Evolutionary conservation across 2,888 invertebrate species (phyloP), one percentile per base, ranked within the genome.

Genomic region (Pilophorus perplexus): DNA sequence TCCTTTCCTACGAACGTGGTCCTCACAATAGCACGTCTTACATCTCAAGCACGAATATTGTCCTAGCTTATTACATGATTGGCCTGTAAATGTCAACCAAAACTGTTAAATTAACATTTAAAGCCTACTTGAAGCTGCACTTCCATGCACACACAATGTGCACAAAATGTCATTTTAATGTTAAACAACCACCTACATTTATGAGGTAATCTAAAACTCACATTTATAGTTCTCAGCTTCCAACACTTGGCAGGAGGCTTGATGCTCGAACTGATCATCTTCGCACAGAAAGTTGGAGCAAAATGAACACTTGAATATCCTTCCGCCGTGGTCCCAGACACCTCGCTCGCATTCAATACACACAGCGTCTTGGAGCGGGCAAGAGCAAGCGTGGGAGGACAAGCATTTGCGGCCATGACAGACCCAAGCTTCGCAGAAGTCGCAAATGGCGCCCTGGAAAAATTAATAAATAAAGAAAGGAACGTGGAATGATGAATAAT

Each of bases 351-450:
- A 97, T 80, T 97, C 96, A 46, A 87, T 80, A 75, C 97, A 97
- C 37, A 85, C 82, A 0, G 95, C 94, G 73, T 94, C 93, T 75
- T 83, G 84, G 55, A 97, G 79, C 0, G 95, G 92, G 75, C 97
- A 97, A 0, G 85, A 85, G 77, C 97, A 97, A 0, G 95, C 93
- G 76, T 97, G 97, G 0, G 85, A 80, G 40, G 88, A 89, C 25
- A 97, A 82, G 74, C 97, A 97, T 78, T 93, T 92, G 71, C 91
- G 84, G 0, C 94, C 93, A 75, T 97, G 97, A 74, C 97, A 97
- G 40, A 97, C 86, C 93, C 95, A 97, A 0, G 96, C 95, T 80
- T 97, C 97, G 75, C 97, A 97, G 78, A 88, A 93, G 79, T 97
- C 97, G 77, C 97, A 97, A 73, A 97, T 90, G 0, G 96, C 97